Base-by-base conservation (phyloP, 1,140 invertebrate species). In the Carcinoscorpius rotundicauda region DNA sequence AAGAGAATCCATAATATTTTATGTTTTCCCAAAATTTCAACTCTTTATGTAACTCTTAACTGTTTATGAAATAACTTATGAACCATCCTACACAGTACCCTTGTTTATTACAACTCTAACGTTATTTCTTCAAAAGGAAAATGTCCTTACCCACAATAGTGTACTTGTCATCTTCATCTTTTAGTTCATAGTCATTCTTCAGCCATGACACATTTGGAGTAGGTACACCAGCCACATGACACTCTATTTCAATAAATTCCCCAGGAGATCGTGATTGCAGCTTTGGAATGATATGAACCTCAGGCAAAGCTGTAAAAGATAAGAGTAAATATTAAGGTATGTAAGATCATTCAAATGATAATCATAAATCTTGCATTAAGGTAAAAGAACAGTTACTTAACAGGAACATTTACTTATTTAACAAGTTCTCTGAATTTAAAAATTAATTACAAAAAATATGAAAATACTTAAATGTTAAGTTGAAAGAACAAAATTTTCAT, bases 121-220 rank as follows among this genome's bases (percentile, higher is more conserved):
- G 29, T 8, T n/a, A 49, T 60, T 48, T 55, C 6, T 0, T 49
- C 10, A 10, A 52, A 8, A 8, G 10, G 5, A 56, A 6, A 11
- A 48, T 48, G 6, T 5, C 60, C 58, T 61, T 62, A 70, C 85
- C 85, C 11, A 86, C 78, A 5, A 86, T 78, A 68, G 82, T 78
- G 75, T 86, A 86, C 71, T 86, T 86, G 64, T 79, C 76, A 0
- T 75, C 71, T 53, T 75, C 70, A 63, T 82, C 71, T 65, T 79
- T 80, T 49, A 87, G 72, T 3, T 83, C 77, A 70, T 87, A 85
- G 70, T 87, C 85, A 72, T 87, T 87, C 73, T 87, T 87, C 60
- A 87, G 72, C 86, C 86, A 87, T 69, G 85, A 80, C 4, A 86
- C 83, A 73, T 81, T 69, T 1, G 71, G 64, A 51, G 63, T 62